Base-by-base conservation (phyloP, 2,888 invertebrate species). In the Epinotia demarniana region DNA sequence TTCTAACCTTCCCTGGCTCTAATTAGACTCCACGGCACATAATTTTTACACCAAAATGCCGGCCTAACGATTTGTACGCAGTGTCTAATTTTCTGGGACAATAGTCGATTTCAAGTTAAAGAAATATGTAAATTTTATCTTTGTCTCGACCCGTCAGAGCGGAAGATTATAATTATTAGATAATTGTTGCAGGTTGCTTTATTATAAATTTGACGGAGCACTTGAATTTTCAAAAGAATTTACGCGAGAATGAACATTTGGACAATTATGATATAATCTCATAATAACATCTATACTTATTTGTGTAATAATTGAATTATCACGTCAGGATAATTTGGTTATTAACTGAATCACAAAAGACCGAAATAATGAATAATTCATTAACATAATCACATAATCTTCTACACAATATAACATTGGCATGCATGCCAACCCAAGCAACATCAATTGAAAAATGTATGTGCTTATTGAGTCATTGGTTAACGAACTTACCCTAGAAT, bases 161-260 rank as follows among this genome's bases (percentile, higher is more conserved):
- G 92, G 88, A 92, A 91, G 91, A 91, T 91, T 92, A 92, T 93
- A 93, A 93, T 93, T 92, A 93, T 92, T 87, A 86, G 83, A 85
- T 89, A 89, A 90, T 89, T 89, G 85, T 88, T 86, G 80, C 85
- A 86, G 83, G 84, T 86, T 86, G 84, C 85, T 88, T 88, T 85
- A 85, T 86, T 85, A 82, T 86, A 82, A 80, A 77, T 78, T 82
- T 81, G 83, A 80, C 83, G 82, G 82, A 79, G 81, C 82, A 83
- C 82, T 84, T 86, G 84, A 84, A 81, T 84, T 82, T 84, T 84
- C 83, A 80, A 78, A 81, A 78, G 81, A 81, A 84, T 86, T 83
- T 79, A 81, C 81, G 82, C 81, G 73, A 79, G 78, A 80, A 84
- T 82, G 77, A 69, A 69, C 60, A 61, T 77, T 80, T 79, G 53